A percentile compares a stretch with the other conserved stretches of the same genome.
phyloP scores from a whole-genome alignment of 1,140 invertebrate genomes.

The Maniola jurtina region DNA sequence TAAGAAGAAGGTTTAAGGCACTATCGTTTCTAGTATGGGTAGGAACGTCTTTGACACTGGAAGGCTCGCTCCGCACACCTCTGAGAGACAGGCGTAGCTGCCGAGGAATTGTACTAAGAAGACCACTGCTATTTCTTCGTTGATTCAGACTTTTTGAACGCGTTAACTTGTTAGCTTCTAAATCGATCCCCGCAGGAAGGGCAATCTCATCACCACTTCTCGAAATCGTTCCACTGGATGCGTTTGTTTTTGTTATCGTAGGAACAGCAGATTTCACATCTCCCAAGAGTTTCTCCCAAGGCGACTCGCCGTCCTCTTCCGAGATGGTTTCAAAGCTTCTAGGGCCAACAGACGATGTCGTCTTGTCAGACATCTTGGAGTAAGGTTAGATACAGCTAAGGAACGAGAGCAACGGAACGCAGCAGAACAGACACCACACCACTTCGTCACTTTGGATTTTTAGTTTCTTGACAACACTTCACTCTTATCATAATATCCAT shows the following conservation, averaged over 20 bases:
- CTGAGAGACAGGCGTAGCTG: conserved; percentile 79
- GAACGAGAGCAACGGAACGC: conserved; percentile 57
- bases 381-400: conserved; percentile 33
- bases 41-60: conserved; percentile 70
- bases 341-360: conserved; percentile 66
- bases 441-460: conserved; percentile 78
- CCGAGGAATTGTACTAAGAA: conserved; percentile 77
- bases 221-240: conserved; percentile 66
- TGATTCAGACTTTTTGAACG: conserved; percentile 73
- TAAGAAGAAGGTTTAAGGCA: conserved; percentile 70
- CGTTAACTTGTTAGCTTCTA: conserved; percentile 68
- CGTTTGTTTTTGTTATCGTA: conserved; percentile 73
- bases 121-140: conserved; percentile 67
- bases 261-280: conserved; percentile 68
- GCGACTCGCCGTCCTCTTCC: conserved; percentile 70
- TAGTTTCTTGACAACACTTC: conserved; percentile 78
- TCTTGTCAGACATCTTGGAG: conserved; percentile 71
- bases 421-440: conserved; percentile 69
- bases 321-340: conserved; percentile 76
- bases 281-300: conserved; percentile 73
- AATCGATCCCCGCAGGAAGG: conserved; percentile 53
- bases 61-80: conserved; percentile 71
- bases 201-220: conserved; percentile 54
- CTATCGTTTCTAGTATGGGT: conserved; percentile 67
- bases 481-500: conserved; percentile 79